Evolutionary conservation across 1,140 invertebrate species (phyloP).

Genomic region (Heliconius eleuchia): DNA sequence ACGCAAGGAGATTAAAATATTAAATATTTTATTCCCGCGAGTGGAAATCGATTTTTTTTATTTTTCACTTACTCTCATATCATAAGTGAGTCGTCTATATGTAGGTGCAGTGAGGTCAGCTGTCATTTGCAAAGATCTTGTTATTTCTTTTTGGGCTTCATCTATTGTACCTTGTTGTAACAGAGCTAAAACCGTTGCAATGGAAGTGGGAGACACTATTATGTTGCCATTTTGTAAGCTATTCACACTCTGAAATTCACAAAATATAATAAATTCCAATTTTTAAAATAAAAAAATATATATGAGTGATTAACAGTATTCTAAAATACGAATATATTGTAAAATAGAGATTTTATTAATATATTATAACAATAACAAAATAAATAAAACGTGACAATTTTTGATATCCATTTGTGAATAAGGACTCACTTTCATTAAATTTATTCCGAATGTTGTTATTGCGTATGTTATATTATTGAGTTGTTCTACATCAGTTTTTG

Average conservation of each 20-base stretch:
- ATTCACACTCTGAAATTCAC: conserved; percentile 51
- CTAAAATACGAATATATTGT: too few species aligned
- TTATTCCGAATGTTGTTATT: conserved; percentile 53
- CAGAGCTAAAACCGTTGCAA: conserved; percentile 60
- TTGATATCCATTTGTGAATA: too few species aligned
- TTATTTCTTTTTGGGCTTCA: conserved; percentile 56
- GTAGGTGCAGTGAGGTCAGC: conserved; percentile 45
- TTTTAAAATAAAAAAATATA: neutral
- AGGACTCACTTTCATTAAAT: conserved; percentile 51
- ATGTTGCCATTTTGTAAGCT: conserved; percentile 53
- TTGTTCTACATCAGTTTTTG: conserved; percentile 43
- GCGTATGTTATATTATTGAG: conserved; percentile 49
- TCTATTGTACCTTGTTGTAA: conserved; percentile 66
- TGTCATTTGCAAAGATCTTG: conserved; percentile 51
- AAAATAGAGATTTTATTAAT: too few species aligned
- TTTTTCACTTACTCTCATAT: conserved; percentile 48
- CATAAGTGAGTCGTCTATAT: conserved; percentile 49
- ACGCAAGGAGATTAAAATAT: too few species aligned
- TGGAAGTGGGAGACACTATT: conserved; percentile 67
- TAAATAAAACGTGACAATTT: too few species aligned
- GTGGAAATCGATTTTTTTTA: neutral
- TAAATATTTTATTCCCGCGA: too few species aligned
- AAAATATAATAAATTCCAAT: neutral
- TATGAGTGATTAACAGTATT: too few species aligned
- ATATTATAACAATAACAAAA: too few species aligned